Conservation (phyloP, 37 sponge, comb jelly and placozoan species). For the Mnemiopsis leidyi region DNA sequence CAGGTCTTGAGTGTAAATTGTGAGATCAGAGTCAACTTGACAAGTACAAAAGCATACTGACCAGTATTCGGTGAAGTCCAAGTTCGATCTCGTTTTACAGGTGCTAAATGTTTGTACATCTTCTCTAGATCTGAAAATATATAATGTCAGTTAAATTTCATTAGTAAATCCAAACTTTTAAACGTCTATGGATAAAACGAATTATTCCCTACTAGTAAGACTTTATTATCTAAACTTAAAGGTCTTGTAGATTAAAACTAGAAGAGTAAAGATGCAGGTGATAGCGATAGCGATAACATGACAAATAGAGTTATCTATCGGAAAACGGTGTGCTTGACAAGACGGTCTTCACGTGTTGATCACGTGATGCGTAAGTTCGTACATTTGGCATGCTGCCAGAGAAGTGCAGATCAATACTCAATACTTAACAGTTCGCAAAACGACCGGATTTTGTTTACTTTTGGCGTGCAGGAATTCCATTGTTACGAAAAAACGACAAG, state of each 20-base stretch:
- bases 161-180: no score
- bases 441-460: conserved; percentile 14
- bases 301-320: background rate
- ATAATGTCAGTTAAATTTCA: no score
- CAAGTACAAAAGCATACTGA: no score
- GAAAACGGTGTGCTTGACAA: background rate
- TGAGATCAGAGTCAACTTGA: no score
- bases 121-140: conserved; percentile 26
- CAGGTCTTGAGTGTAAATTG: no score
- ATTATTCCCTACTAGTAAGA: no score
- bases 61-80: conserved; percentile 17
- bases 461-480: conserved; percentile 59
- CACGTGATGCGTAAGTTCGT: conserved; percentile 26
- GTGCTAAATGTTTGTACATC: conserved; percentile 30
- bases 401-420: conserved; percentile 3
- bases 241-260: no score
- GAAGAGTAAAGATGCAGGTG: no score
- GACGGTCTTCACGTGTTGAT: background rate
- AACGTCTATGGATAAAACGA: no score
- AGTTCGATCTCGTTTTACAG: conserved; percentile 9
- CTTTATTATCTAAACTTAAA: no score
- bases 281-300: no score
- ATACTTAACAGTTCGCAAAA: conserved; percentile 52
- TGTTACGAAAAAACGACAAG: background rate
- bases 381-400: background rate